These are phyloP conservation scores for Drosophila guanche DNA, from an alignment of 1,140 invertebrate genomes.

Conservation along the genomic window DNA sequence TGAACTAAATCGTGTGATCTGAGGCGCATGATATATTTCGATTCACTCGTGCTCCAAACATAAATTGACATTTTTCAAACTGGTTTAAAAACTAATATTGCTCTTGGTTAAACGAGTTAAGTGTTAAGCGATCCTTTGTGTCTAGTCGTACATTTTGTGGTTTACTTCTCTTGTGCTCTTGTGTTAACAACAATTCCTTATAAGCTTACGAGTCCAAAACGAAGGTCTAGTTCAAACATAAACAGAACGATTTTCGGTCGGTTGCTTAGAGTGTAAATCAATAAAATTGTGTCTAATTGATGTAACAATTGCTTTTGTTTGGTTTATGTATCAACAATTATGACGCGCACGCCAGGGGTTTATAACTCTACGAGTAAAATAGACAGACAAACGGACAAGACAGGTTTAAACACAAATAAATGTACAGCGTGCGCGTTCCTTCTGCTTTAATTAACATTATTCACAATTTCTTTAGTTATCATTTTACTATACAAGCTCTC, in stretches of 20 bases:
- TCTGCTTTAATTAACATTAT: conserved; percentile 18
- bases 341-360: conserved; percentile 12
- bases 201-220: conserved; percentile 25
- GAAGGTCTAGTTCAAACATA: conserved; percentile 2
- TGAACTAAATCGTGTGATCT: conserved; percentile 41
- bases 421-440: conserved; percentile 25
- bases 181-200: conserved; percentile 62
- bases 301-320: conserved; percentile 43
- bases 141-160: conserved; percentile 10
- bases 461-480: conserved; percentile 37
- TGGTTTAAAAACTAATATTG: conserved; percentile 76
- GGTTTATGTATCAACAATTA: neutral
- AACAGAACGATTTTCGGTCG: neutral
- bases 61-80: conserved; percentile 70
- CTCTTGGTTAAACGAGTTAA: conserved; percentile 41
- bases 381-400: conserved; percentile 13
- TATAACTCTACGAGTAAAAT: conserved; percentile 1
- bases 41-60: conserved; percentile 46
- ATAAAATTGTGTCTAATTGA: conserved; percentile 48
- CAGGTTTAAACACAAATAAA: conserved; percentile 8
- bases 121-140: conserved; percentile 10
- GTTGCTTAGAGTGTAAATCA: conserved; percentile 16
- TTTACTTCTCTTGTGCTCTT: conserved; percentile 52
- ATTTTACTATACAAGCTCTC: conserved; percentile 77
- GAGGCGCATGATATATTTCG: conserved; percentile 45